Percentiles rank a stretch among this genome's conserved stretches.
These are phyloP conservation scores for Silurus aristotelis DNA, from an alignment of 2,797 vertebrate species.

Conservation along the genomic window DNA sequence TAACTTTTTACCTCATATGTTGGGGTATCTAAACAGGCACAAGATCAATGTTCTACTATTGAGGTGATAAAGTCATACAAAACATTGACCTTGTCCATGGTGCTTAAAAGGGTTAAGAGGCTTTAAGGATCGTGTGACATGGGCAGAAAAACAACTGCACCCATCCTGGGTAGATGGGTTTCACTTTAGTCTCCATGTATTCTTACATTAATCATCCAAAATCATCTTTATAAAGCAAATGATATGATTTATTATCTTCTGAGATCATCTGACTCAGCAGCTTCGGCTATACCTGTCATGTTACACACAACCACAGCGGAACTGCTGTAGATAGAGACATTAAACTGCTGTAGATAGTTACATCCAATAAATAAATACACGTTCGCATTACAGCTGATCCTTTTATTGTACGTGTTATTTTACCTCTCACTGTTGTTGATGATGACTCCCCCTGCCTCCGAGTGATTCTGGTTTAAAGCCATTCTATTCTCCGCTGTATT, in stretches of 20 bases:
- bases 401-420: too few relatives aligned
- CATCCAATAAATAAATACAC: too few relatives aligned
- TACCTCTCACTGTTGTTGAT: slow-evolving; percentile 94
- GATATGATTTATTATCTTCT: too few relatives aligned
- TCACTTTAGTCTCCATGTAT: background rate
- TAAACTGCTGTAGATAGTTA: too few relatives aligned
- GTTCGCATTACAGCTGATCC: too few relatives aligned
- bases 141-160: background rate
- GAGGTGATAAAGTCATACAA: background rate
- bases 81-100: background rate
- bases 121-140: slow-evolving; percentile 23
- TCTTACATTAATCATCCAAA: background rate
- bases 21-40: too few relatives aligned
- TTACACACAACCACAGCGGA: background rate
- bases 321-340: too few relatives aligned
- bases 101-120: slow-evolving; percentile 30
- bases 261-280: too few relatives aligned
- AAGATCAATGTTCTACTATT: background rate
- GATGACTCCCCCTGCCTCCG: slow-evolving; percentile 89
- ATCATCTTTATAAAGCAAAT: too few relatives aligned
- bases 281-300: background rate
- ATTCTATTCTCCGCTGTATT: slow-evolving; percentile 61
- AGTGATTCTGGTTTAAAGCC: slow-evolving; percentile 92
- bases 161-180: too few relatives aligned
- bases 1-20: background rate